Percentiles rank a stretch among this genome's conserved stretches.
Evolutionary conservation across 2,113 vertebrate genomes (phyloP).

Genomic region (Castor canadensis): DNA sequence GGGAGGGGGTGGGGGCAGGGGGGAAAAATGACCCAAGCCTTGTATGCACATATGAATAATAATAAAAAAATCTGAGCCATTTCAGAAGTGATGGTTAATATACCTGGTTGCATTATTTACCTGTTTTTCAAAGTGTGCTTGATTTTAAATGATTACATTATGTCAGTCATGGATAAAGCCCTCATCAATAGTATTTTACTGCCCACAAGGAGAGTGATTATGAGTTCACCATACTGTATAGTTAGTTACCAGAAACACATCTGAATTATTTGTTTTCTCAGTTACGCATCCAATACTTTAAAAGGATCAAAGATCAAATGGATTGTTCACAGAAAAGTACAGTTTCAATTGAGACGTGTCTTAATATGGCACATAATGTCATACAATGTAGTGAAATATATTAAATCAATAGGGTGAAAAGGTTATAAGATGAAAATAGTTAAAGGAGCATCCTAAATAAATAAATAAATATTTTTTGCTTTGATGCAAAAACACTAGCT

Average conservation of each 20-base stretch:
- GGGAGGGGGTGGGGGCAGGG: no score
- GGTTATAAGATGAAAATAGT: neutral
- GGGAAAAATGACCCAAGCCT: no score
- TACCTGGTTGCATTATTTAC: neutral
- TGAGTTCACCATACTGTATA: neutral
- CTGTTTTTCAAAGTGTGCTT: neutral
- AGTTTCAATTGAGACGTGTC: neutral
- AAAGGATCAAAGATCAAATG: slow-evolving; percentile 3
- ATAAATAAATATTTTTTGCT: neutral
- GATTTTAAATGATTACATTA: neutral
- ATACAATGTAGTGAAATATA: neutral
- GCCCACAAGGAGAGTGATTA: neutral
- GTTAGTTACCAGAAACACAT: neutral
- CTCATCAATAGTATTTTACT: neutral
- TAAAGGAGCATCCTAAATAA: neutral
- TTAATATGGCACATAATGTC: neutral
- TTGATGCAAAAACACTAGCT: neutral
- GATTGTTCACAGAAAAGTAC: neutral
- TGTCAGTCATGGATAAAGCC: neutral
- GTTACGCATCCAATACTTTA: neutral
- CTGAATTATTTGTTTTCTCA: neutral
- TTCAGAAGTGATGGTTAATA: neutral
- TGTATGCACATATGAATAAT: no score
- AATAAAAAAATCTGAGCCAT: neutral
- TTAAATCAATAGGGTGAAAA: neutral